Evolutionary conservation across 2,888 invertebrate genomes (phyloP).

Genomic region (Eugnorisma glareosa): DNA sequence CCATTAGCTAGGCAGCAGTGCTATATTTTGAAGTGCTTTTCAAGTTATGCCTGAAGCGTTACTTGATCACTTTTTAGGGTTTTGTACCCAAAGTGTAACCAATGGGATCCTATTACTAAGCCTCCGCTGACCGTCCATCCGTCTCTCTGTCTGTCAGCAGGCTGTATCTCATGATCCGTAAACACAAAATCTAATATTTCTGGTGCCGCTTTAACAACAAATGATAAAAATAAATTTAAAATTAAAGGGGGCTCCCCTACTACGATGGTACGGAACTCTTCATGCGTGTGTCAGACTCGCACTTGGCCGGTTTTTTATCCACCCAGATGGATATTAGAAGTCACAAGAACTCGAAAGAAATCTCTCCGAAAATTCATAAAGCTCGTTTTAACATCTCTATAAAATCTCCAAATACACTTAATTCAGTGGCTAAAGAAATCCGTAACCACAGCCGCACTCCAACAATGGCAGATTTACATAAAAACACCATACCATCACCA

Average conservation of each 20-base stretch:
- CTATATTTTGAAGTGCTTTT: neutral
- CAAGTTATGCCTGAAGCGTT: neutral
- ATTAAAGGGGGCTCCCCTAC: too few relatives aligned
- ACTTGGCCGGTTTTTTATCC: neutral
- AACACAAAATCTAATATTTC: too few relatives aligned
- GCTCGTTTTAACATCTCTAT: slow-evolving; percentile 67
- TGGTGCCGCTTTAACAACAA: too few relatives aligned
- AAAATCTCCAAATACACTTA: slow-evolving; percentile 51
- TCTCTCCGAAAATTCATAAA: neutral
- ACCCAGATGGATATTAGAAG: neutral
- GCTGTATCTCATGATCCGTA: too few relatives aligned
- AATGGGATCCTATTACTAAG: too few relatives aligned
- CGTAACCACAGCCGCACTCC: slow-evolving; percentile 61
- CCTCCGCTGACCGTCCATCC: too few relatives aligned
- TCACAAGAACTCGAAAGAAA: neutral
- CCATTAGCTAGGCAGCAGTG: neutral
- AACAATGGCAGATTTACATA: slow-evolving; percentile 78
- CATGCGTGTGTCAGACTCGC: too few relatives aligned
- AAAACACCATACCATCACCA: slow-evolving; percentile 65
- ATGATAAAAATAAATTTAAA: too few relatives aligned
- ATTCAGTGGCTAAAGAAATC: slow-evolving; percentile 74
- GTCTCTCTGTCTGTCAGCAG: too few relatives aligned
- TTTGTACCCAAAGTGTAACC: too few relatives aligned
- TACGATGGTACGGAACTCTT: too few relatives aligned
- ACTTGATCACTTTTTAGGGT: neutral